Evolutionary conservation across 53 echinoderm and acorn worm species (phyloP), one percentile per base, ranked within the genome.

Genomic region (Arbacia lixula): DNA sequence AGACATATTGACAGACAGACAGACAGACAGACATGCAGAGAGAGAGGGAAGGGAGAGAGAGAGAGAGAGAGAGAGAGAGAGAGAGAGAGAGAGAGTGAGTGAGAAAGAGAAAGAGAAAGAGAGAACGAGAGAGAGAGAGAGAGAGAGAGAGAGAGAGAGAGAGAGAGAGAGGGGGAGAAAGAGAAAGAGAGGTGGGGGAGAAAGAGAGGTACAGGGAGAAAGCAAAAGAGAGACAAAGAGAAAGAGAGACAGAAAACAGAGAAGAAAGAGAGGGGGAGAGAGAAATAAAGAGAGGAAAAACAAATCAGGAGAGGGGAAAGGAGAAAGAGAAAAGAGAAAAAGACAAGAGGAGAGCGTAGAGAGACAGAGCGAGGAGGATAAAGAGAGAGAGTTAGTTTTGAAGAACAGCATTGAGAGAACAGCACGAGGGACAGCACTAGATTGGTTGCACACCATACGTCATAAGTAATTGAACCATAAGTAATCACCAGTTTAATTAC

Each of bases 371-470:
- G n/a, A n/a, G n/a, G n/a, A n/a, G n/a, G n/a, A n/a, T n/a, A n/a
- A n/a, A n/a, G n/a, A n/a, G n/a, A n/a, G n/a, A n/a, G n/a, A n/a
- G n/a, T n/a, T n/a, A n/a, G n/a, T n/a, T n/a, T n/a, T n/a, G n/a
- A n/a, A n/a, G n/a, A n/a, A n/a, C n/a, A n/a, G n/a, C n/a, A n/a
- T n/a, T n/a, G n/a, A n/a, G n/a, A n/a, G n/a, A n/a, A n/a, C n/a
- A n/a, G n/a, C n/a, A n/a, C n/a, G n/a, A n/a, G n/a, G n/a, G n/a
- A n/a, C n/a, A n/a, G n/a, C n/a, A n/a, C n/a, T n/a, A n/a, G n/a
- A 69, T 46, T 69, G 69, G 69, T 69, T 41, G 43, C 69, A 69
- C 69, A 69, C 69, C 69, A 69, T 42, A 42, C 28, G 69, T 69
- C 69, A 46, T 69, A 43, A 6, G 69, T 69, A 69, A 69, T 69